Evolutionary conservation across 2,888 invertebrate species (phyloP).

Genomic region (Glaucopsyche alexis): DNA sequence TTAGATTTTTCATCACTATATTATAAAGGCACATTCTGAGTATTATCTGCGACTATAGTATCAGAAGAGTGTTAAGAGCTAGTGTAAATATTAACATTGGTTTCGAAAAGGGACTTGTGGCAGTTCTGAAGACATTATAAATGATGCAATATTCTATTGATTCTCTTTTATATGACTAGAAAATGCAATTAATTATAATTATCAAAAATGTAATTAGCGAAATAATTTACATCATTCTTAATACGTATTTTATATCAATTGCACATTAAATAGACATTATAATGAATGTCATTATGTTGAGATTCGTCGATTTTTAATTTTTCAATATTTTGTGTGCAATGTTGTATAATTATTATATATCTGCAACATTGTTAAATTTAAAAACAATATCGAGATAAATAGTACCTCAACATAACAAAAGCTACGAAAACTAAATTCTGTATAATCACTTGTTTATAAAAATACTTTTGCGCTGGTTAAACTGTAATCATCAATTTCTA

Average conservation of each 20-base stretch:
- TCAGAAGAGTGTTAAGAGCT: no score
- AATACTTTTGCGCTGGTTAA: not conserved
- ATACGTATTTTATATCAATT: not conserved
- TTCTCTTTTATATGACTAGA: not conserved
- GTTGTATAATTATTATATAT: not conserved
- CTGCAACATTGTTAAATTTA: not conserved
- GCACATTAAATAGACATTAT: not conserved
- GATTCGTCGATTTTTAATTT: not conserved
- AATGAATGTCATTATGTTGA: not conserved
- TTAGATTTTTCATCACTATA: no score
- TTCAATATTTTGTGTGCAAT: not conserved
- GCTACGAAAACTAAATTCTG: not conserved
- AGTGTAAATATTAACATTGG: no score
- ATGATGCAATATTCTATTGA: not conserved
- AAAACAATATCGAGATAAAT: not conserved
- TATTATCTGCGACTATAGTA: no score
- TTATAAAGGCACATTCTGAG: no score
- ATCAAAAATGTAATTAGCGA: not conserved
- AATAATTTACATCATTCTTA: not conserved
- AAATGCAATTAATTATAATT: conserved; percentile 3
- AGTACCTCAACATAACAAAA: not conserved
- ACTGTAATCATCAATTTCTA: not conserved
- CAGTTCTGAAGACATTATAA: not conserved
- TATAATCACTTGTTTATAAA: not conserved
- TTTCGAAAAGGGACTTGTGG: not conserved